A percentile compares a stretch with the other conserved stretches of the same genome.
phyloP scores from a whole-genome alignment of 2,888 invertebrate species.

The Drosophila longiperda region DNA sequence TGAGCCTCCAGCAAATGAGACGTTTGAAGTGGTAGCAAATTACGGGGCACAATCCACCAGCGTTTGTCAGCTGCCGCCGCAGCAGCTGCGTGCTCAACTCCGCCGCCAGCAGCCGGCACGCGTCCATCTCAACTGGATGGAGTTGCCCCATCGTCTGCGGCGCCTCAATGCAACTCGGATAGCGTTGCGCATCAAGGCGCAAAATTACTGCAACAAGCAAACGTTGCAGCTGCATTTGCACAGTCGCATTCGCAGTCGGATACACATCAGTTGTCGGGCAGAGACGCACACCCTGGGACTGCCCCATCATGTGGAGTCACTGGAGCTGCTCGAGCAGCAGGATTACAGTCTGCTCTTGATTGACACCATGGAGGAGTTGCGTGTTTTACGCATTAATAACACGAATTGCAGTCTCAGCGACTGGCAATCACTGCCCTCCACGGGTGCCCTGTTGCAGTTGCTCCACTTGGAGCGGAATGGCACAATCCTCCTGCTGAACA shows the following conservation, averaged over 20 bases:
- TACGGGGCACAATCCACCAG: constrained; percentile 25
- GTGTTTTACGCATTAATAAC: constrained; percentile 69
- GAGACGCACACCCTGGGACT: constrained; percentile 66
- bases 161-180: not conserved
- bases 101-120: constrained; percentile 20
- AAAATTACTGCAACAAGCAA: constrained; percentile 69
- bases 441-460: constrained; percentile 71
- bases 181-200: constrained; percentile 59
- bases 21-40: constrained; percentile 37
- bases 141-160: constrained; percentile 47
- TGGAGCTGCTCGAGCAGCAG: constrained; percentile 31
- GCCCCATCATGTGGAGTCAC: constrained; percentile 65
- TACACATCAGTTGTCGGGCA: constrained; percentile 65
- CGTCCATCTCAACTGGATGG: constrained; percentile 63
- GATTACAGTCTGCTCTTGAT: constrained; percentile 64
- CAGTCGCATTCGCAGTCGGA: constrained; percentile 72
- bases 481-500: constrained; percentile 57
- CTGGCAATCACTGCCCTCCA: constrained; percentile 76
- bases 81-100: constrained; percentile 62
- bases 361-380: constrained; percentile 75
- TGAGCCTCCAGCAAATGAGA: constrained; percentile 29
- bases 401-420: constrained; percentile 64
- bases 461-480: constrained; percentile 38
- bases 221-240: constrained; percentile 45
- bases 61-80: constrained; percentile 55